Evolutionary conservation across 2,113 vertebrate species (phyloP), one percentile per base, ranked within the genome.

Genomic region (Apteryx mantelli): DNA sequence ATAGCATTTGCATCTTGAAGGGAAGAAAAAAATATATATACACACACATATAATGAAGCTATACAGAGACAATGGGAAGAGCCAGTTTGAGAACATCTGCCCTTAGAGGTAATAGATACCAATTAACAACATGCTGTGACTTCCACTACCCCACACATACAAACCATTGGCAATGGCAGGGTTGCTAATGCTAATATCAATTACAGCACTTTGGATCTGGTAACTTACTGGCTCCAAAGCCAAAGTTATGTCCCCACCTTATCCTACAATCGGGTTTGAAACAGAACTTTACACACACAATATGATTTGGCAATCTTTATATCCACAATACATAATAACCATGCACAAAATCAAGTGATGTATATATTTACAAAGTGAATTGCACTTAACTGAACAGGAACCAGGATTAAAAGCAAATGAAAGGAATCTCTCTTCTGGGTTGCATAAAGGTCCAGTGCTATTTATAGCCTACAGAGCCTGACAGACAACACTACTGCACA

Each of bases 311-410:
- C 97, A 97, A 78, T 89, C 87, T 97, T 97, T 98, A 97, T 98
- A 93, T 96, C 94, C 96, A 97, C 95, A 94, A 76, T 92, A 97
- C 95, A 97, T 80, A 90, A 78, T 75, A 95, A 97, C 96, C 97
- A 96, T 97, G 97, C 98, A 97, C 97, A 97, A 88, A 96, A 94
- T 84, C 83, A 82, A 94, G 73, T 32, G 87, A 80, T 63, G 78
- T 30, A 76, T 63, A 12, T 97, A 97, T 97, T 97, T 97, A 98
- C 98, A 98, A 58, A 88, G 94, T 79, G 97, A 96, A 97, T 96
- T 97, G 97, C 97, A 97, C 96, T 96, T 96, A 95, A 96, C 95
- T 82, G 87, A 96, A 91, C 80, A 78, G 85, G 85, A 92, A 68
- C 50, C 74, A 28, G 55, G 66, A 85, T 19, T 16, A 64, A 80